Conservation (phyloP, 2,888 invertebrate genomes). For the Biston betularia region DNA sequence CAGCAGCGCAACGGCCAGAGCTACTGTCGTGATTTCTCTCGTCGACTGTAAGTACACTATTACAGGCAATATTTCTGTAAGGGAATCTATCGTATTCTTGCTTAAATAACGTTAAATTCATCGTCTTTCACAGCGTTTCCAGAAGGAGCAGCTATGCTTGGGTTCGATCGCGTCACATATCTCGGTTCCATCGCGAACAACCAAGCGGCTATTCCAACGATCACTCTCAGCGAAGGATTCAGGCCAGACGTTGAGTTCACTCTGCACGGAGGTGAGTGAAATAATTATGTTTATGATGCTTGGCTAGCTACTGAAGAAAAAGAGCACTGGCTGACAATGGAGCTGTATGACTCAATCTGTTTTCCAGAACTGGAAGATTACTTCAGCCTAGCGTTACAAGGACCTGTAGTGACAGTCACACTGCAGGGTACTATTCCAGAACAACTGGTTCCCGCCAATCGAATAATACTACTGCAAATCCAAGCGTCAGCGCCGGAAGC, state of each 20-base stretch:
- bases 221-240: conserved; percentile 52
- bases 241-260: conserved; percentile 45
- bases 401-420: conserved; percentile 12
- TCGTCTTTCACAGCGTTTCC: conserved; percentile 14
- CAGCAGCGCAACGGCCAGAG: conserved; percentile 37
- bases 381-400: conserved; percentile 13
- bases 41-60: conserved; percentile 32
- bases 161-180: conserved; percentile 51
- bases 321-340: not conserved
- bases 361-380: conserved; percentile 21
- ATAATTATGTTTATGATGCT: not conserved
- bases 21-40: conserved; percentile 46
- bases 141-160: conserved; percentile 39
- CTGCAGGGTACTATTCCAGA: conserved; percentile 45
- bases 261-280: conserved; percentile 35
- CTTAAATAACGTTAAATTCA: not conserved
- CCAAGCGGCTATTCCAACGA: conserved; percentile 39
- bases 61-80: conserved; percentile 1
- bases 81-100: not conserved
- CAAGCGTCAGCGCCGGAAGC: conserved; percentile 47
- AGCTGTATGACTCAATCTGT: not conserved
- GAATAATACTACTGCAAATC: conserved; percentile 47
- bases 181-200: conserved; percentile 47
- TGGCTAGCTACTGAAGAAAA: not conserved
- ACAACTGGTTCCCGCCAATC: conserved; percentile 44